These are phyloP conservation scores for Aleadryas rufinucha DNA, from an alignment of 2,113 vertebrate genomes.

Conservation along the genomic window DNA sequence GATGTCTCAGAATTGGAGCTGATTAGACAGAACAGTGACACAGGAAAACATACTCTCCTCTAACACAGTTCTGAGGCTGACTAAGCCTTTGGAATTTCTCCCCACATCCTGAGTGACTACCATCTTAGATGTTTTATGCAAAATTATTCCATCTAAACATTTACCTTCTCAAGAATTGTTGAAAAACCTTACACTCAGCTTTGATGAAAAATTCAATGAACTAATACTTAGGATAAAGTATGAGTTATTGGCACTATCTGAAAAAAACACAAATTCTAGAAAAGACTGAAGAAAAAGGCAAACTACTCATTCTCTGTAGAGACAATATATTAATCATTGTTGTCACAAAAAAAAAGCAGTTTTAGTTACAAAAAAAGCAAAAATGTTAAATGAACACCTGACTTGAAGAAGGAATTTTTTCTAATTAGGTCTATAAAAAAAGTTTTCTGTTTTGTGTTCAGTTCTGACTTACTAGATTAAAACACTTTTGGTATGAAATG, in stretches of 20 bases:
- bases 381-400: background rate
- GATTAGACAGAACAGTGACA: constrained; percentile 48
- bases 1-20: constrained; percentile 46
- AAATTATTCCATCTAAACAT: background rate
- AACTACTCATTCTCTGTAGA: background rate
- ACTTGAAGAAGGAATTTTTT: background rate
- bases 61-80: background rate
- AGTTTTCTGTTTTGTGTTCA: background rate
- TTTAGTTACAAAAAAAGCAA: background rate
- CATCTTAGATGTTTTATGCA: background rate
- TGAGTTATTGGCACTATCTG: background rate
- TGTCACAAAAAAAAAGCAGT: background rate
- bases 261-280: background rate
- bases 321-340: background rate
- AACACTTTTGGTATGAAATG: background rate
- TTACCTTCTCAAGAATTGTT: background rate
- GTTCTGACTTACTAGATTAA: background rate
- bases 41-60: constrained; percentile 29
- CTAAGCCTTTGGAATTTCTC: constrained; percentile 37
- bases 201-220: background rate
- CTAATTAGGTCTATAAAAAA: background rate
- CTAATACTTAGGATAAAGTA: background rate
- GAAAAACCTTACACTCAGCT: background rate
- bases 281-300: background rate
- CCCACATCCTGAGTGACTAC: constrained; percentile 16